A percentile compares a stretch with the other conserved stretches of the same genome.
Conservation (phyloP, 2,113 vertebrate species). For the Uropsilus gracilis region DNA sequence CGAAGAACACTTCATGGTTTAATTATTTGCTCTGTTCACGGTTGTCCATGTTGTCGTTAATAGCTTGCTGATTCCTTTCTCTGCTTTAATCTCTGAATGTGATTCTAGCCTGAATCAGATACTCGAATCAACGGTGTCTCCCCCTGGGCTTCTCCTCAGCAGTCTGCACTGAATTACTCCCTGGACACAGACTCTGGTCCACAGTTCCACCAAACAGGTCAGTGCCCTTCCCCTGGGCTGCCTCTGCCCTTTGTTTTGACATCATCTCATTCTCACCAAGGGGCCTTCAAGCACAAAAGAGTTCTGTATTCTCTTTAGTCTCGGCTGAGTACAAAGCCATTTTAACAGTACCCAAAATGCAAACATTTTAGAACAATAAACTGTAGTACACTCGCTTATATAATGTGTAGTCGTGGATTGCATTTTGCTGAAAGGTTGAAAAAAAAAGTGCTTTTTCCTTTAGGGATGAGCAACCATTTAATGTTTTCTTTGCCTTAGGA, state of each 20-base stretch:
- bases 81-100: neutral
- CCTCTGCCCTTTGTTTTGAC: neutral
- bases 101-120: conserved; percentile 91
- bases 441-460: neutral
- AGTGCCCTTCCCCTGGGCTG: neutral
- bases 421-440: neutral
- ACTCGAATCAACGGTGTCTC: conserved; percentile 91
- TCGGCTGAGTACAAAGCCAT: neutral
- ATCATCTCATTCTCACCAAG: too few species aligned
- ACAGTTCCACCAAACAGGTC: conserved; percentile 91
- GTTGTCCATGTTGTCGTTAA: neutral
- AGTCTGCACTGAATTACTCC: conserved; percentile 80
- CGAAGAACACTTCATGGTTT: rapidly evolving
- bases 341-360: conserved; percentile 2
- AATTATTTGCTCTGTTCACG: neutral
- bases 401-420: neutral
- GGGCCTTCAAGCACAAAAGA: neutral
- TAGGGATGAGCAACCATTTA: neutral
- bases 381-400: neutral
- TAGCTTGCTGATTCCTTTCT: neutral
- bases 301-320: neutral
- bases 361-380: neutral
- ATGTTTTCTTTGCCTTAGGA: neutral
- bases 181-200: conserved; percentile 87
- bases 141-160: conserved; percentile 86